These are phyloP conservation scores for Danionella cerebrum DNA, from an alignment of 2,113 vertebrate species.

Conservation along the genomic window DNA sequence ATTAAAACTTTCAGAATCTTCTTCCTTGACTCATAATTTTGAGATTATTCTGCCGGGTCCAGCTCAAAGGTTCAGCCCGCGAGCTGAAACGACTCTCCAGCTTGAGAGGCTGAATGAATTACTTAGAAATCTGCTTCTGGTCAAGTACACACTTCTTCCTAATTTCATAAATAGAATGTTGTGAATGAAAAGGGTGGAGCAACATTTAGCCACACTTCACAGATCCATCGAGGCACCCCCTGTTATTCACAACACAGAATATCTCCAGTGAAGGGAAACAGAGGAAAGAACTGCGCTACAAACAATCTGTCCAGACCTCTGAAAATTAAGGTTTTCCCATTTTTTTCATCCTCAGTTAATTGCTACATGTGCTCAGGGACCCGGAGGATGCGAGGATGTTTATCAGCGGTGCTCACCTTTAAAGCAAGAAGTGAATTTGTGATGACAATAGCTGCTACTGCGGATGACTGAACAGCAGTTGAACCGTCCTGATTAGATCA, in stretches of 20 bases:
- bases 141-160: background rate
- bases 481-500: background rate
- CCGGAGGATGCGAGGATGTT: background rate
- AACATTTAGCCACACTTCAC: slow-evolving; percentile 34
- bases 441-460: background rate
- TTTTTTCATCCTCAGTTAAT: background rate
- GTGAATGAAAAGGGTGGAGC: slow-evolving; percentile 52
- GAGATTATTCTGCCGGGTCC: no score
- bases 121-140: background rate
- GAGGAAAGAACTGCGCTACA: slow-evolving; percentile 33
- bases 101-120: background rate
- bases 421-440: background rate
- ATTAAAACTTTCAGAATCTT: no score
- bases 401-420: background rate
- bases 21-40: no score
- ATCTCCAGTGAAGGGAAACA: slow-evolving; percentile 41
- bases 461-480: background rate
- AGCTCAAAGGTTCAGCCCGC: no score
- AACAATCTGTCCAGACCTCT: slow-evolving; percentile 52
- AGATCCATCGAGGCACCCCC: slow-evolving; percentile 24
- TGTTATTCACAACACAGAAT: slow-evolving; percentile 36
- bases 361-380: background rate
- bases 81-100: no score
- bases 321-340: background rate
- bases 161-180: slow-evolving; percentile 57